Conservation (phyloP, 92 coral and sea anemone genomes). For the Palythoa heliodiscus region DNA sequence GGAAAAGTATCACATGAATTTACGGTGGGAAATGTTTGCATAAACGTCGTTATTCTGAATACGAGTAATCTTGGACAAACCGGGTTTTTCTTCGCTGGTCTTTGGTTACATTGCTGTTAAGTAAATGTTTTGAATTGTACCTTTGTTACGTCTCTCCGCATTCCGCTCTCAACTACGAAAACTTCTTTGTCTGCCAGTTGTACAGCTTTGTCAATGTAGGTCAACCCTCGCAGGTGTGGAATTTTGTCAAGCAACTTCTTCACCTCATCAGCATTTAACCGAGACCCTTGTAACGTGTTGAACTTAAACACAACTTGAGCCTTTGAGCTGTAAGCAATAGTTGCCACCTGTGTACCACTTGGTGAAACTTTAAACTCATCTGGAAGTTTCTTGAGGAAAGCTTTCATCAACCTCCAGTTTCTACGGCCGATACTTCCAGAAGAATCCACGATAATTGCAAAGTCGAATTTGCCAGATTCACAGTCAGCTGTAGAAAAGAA, state of each 20-base stretch:
- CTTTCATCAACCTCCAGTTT: not conserved
- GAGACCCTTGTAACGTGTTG: conserved; percentile 6
- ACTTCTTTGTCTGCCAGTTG: not conserved
- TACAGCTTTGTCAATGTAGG: not conserved
- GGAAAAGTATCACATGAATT: too few species aligned
- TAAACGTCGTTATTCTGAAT: too few species aligned
- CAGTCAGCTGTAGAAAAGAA: not conserved
- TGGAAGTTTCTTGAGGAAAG: conserved; percentile 1
- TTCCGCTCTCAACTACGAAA: not conserved
- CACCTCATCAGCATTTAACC: not conserved
- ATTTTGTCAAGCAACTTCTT: not conserved
- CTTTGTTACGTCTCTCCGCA: not conserved
- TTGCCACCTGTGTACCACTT: not conserved
- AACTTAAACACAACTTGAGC: conserved; percentile 6
- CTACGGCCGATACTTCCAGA: conserved; percentile 28
- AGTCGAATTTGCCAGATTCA: not conserved
- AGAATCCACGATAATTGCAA: conserved; percentile 1
- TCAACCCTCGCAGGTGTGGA: conserved; percentile 4
- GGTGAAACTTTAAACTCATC: not conserved
- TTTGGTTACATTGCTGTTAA: too few species aligned
- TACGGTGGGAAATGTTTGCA: too few species aligned
- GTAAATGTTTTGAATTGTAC: not conserved
- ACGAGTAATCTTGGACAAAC: too few species aligned
- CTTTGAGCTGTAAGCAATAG: conserved; percentile 2
- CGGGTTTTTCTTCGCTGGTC: too few species aligned